phyloP scores from a whole-genome alignment of 2,113 vertebrate genomes.

The Channa argus region DNA sequence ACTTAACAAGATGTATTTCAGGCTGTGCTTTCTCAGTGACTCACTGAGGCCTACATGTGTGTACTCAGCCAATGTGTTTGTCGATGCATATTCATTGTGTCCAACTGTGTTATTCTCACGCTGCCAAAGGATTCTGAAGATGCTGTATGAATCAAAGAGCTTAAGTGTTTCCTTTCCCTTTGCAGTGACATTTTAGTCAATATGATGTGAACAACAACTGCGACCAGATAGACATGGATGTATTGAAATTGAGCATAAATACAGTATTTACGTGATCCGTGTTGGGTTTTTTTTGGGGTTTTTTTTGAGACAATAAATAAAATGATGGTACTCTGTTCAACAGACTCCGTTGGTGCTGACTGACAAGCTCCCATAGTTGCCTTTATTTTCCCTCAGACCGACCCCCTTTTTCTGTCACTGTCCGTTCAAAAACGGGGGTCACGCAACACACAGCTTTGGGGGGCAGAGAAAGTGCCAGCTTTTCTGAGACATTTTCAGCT shows the following conservation, averaged over 20 bases:
- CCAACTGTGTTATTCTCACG: not conserved
- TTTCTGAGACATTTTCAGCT: not conserved
- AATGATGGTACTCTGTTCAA: too few relatives aligned
- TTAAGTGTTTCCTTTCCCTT: not conserved
- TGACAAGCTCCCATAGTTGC: too few relatives aligned
- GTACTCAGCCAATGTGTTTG: too few relatives aligned
- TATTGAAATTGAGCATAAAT: too few relatives aligned
- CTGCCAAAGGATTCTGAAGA: not conserved
- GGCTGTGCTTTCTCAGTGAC: not conserved
- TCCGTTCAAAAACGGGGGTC: too few relatives aligned
- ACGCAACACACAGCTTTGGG: too few relatives aligned
- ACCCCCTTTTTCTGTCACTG: not conserved
- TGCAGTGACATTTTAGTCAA: not conserved
- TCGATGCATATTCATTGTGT: not conserved
- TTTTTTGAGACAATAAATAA: too few relatives aligned
- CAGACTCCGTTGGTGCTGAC: too few relatives aligned
- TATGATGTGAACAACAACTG: not conserved
- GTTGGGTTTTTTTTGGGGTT: too few relatives aligned
- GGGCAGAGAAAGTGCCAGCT: not conserved
- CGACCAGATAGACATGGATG: too few relatives aligned
- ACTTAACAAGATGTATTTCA: not conserved
- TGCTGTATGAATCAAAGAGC: not conserved
- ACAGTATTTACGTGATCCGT: too few relatives aligned
- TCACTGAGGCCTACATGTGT: not conserved
- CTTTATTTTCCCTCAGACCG: too few relatives aligned